phyloP scores from a whole-genome alignment of 2,797 vertebrate genomes.

The Mus minutoides region DNA sequence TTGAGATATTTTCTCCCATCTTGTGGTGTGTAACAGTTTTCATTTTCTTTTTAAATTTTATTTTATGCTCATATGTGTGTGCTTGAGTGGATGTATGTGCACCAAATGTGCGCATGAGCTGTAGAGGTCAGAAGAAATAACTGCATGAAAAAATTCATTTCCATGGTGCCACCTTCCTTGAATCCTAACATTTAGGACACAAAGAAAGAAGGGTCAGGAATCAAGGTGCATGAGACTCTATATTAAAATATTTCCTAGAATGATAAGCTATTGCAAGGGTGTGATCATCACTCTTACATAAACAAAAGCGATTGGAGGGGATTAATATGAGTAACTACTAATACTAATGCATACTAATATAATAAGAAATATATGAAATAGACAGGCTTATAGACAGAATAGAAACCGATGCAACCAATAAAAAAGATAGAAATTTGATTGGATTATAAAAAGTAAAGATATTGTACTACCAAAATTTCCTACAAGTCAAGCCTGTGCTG shows the following conservation, averaged over 20 bases:
- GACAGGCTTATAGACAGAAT: not conserved
- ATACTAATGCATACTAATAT: not conserved
- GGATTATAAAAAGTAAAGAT: not conserved
- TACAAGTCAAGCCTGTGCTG: not conserved
- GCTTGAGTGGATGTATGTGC: not conserved
- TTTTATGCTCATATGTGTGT: not conserved
- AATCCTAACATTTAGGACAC: not conserved
- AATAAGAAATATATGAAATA: not conserved
- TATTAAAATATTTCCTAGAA: constrained; percentile 12
- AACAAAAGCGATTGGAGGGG: not conserved
- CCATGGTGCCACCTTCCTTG: not conserved
- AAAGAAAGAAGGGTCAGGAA: not conserved
- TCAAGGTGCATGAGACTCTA: not conserved
- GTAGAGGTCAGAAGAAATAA: not conserved
- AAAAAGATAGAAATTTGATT: not conserved
- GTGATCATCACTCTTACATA: not conserved
- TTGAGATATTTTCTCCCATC: not conserved
- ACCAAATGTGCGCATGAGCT: not conserved
- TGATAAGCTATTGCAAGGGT: not conserved
- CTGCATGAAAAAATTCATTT: not conserved
- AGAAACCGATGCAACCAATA: not conserved
- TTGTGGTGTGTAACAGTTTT: constrained; percentile 22
- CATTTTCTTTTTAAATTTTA: not conserved
- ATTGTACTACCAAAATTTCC: not conserved
- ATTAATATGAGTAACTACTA: not conserved